Evolutionary conservation across 2,888 invertebrate genomes (phyloP), one percentile per base, ranked within the genome.

Genomic region (Acleris cristana): DNA sequence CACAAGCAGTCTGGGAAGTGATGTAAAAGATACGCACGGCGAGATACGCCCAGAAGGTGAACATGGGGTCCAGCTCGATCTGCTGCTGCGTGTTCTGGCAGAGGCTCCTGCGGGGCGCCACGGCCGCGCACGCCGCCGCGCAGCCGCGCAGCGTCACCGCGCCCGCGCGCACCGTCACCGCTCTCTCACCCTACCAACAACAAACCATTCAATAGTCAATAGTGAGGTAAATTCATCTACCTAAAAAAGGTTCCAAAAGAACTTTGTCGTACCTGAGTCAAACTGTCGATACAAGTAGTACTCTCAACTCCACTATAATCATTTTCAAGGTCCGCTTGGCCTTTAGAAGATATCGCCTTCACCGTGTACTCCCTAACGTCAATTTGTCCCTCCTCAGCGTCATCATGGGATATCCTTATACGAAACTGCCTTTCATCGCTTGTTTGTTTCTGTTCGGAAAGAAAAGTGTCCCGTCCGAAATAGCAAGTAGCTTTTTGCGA

Each of bases 21-120:
- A n/a, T 48, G 7, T 48, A 5, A 53, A n/a, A 6, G 10, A 6
- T 71, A 84, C 95, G 92, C 71, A 96, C 94, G 54, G 90, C 92
- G 44, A 96, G 90, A 80, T 96, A 96, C 1, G 94, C 79, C 96
- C 96, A 96, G 82, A 96, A 96, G 0, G 96, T 96, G 64, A 96
- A 85, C 2, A 87, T 82, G 18, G 95, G 93, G 78, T 96, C 95
- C 69, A 94, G 87, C 77, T 95, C 95, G 21, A 95, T 89, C 45
- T 93, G 89, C 71, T 90, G 93, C 70, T 94, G 91, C 54, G 79
- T 80, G 79, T 96, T 96, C 3, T 92, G 90, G 79, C 96, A 96
- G 21, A 96, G 82, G 48, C 86, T 81, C 45, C 87, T 85, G 48
- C 96, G 88, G 0, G 94, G 93, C 7, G 92, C 91, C 0, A 94